phyloP scores from a whole-genome alignment of 2,888 invertebrate genomes.

The Xestia rhomboidea region DNA sequence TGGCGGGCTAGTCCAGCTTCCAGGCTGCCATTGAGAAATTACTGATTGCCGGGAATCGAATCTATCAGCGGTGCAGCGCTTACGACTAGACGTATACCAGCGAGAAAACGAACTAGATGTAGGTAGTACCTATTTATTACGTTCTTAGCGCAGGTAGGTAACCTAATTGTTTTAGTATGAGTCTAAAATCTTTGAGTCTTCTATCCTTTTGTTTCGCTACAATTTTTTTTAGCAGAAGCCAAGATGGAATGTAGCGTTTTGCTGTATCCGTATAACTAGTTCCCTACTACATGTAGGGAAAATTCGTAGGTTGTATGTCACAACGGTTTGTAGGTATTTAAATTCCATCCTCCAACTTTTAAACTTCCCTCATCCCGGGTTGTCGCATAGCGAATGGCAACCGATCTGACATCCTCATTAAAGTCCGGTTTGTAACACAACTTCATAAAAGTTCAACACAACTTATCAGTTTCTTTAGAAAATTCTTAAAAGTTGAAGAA shows the following conservation, averaged over 20 bases:
- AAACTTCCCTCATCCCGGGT: not conserved
- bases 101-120: not conserved
- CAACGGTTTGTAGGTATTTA: not conserved
- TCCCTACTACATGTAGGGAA: not conserved
- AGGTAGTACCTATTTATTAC: not conserved
- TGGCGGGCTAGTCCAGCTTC: not conserved
- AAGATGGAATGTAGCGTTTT: not conserved
- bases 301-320: not conserved
- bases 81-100: not conserved
- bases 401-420: constrained; percentile 6
- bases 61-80: not conserved
- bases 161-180: too few species aligned
- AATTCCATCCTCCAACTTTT: not conserved
- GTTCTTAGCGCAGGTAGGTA: not conserved
- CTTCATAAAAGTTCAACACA: constrained; percentile 17
- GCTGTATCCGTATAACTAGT: not conserved
- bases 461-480: constrained; percentile 10
- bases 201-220: not conserved
- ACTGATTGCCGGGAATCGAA: not conserved
- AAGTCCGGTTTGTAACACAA: constrained; percentile 3
- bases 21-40: not conserved
- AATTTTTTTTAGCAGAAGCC: not conserved
- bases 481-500: constrained; percentile 7
- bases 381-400: not conserved
- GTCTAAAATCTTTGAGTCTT: too few species aligned